Conservation (phyloP, 2,113 vertebrate genomes). For the Poicephalus gulielmi region DNA sequence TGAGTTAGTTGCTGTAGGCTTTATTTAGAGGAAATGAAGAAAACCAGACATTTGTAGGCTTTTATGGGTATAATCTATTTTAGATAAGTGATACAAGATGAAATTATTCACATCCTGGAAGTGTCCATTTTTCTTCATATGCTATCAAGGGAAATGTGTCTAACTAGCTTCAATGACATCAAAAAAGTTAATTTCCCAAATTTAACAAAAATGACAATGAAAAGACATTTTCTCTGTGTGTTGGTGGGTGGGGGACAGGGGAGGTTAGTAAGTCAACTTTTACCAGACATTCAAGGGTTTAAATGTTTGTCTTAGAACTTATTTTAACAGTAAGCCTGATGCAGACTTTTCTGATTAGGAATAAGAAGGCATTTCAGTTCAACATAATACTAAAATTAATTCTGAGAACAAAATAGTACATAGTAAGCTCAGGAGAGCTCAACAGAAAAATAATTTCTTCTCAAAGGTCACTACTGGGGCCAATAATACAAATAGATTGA, state of each 20-base stretch:
- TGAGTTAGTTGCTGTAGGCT: neutral
- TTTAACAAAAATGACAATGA: neutral
- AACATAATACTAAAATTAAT: neutral
- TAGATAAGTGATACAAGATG: neutral
- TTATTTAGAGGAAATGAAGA: neutral
- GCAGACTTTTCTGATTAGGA: neutral
- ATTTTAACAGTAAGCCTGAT: neutral
- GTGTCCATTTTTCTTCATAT: neutral
- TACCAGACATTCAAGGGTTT: neutral
- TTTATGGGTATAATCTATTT: neutral
- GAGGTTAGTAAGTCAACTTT: neutral
- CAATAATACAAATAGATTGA: neutral
- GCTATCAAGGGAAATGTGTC: neutral
- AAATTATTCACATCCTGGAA: neutral
- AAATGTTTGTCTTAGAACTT: neutral
- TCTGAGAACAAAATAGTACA: neutral
- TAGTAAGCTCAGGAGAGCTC: neutral
- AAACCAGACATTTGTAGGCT: neutral
- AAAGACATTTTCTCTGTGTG: neutral
- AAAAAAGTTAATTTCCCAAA: neutral
- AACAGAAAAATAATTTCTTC: neutral
- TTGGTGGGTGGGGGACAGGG: accelerated
- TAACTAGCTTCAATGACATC: neutral
- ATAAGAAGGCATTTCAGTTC: neutral
- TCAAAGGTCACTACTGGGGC: neutral